These are phyloP conservation scores for Epicauta chinensis DNA, from an alignment of 1,140 invertebrate species.

Conservation along the genomic window DNA sequence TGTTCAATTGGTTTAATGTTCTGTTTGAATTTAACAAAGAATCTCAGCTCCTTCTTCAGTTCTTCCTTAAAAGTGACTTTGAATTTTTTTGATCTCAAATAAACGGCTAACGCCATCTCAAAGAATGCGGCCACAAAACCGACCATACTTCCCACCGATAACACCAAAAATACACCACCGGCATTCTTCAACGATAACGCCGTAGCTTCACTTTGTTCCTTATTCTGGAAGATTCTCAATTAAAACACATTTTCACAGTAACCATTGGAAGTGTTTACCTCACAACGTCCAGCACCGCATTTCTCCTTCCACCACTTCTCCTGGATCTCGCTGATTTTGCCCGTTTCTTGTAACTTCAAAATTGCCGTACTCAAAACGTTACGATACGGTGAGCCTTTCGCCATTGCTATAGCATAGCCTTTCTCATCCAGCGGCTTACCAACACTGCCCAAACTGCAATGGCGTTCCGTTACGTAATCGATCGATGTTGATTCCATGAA, in stretches of 20 bases:
- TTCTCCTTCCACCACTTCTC: conserved; percentile 85
- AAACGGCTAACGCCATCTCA: conserved; percentile 30
- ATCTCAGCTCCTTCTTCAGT: conserved; percentile 62
- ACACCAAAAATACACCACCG: conserved; percentile 66
- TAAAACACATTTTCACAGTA: background rate
- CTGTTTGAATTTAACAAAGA: conserved; percentile 30
- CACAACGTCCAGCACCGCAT: conserved; percentile 47
- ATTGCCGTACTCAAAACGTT: conserved; percentile 68
- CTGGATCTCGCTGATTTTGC: conserved; percentile 66
- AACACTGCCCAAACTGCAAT: conserved; percentile 62
- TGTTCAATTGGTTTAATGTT: conserved; percentile 23
- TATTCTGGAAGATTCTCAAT: too few species aligned
- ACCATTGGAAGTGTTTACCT: background rate
- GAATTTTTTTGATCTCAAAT: conserved; percentile 19
- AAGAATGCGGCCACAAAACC: conserved; percentile 43
- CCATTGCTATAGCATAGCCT: conserved; percentile 78
- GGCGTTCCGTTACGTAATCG: conserved; percentile 60
- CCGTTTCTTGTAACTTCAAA: conserved; percentile 74
- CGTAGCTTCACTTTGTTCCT: conserved; percentile 33
- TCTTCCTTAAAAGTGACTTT: conserved; percentile 64
- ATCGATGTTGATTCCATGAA: conserved; percentile 71
- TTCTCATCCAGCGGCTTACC: conserved; percentile 69
- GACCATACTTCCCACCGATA: conserved; percentile 48
- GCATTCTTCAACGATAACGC: conserved; percentile 56
- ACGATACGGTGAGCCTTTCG: conserved; percentile 71